Percentiles rank a stretch among this genome's conserved stretches.
phyloP scores from a whole-genome alignment of 2,888 invertebrate species.

The Pseudoips prasinana region DNA sequence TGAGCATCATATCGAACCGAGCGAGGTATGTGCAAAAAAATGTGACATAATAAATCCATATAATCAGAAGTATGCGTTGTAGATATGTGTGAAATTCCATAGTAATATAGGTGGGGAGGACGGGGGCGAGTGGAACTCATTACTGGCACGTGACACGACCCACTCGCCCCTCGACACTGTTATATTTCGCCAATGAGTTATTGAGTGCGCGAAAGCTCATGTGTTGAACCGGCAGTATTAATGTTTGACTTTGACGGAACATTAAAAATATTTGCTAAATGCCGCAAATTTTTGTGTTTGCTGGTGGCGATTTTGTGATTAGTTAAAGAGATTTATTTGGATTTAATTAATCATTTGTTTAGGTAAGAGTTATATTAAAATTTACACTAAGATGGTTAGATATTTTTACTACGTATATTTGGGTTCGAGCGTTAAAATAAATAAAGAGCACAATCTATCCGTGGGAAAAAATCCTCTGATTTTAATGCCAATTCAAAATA shows the following conservation, averaged over 20 bases:
- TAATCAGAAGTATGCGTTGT: slow-evolving; percentile 64
- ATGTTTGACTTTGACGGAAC: slow-evolving; percentile 45
- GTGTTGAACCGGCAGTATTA: slow-evolving; percentile 59
- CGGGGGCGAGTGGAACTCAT: slow-evolving; percentile 70
- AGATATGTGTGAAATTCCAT: slow-evolving; percentile 79
- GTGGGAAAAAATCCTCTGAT: no score
- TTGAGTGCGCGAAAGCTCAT: slow-evolving; percentile 74
- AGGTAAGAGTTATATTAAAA: no score
- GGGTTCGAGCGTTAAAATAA: no score
- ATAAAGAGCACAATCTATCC: no score
- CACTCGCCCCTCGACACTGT: slow-evolving; percentile 53
- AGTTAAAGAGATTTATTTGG: background rate
- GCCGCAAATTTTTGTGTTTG: slow-evolving; percentile 8
- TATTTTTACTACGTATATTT: no score
- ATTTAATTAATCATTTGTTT: no score
- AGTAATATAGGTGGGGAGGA: slow-evolving; percentile 47
- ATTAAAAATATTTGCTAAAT: slow-evolving; percentile 23
- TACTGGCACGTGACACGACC: slow-evolving; percentile 79
- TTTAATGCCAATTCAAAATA: no score
- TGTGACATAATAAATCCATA: slow-evolving; percentile 64
- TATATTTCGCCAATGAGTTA: slow-evolving; percentile 79
- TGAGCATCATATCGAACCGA: no score
- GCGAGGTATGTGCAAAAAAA: slow-evolving; percentile 30
- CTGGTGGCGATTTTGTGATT: background rate
- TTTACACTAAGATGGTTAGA: no score